Conservation (phyloP, 2,797 vertebrate species). For the Melanotaenia parkinsoni region DNA sequence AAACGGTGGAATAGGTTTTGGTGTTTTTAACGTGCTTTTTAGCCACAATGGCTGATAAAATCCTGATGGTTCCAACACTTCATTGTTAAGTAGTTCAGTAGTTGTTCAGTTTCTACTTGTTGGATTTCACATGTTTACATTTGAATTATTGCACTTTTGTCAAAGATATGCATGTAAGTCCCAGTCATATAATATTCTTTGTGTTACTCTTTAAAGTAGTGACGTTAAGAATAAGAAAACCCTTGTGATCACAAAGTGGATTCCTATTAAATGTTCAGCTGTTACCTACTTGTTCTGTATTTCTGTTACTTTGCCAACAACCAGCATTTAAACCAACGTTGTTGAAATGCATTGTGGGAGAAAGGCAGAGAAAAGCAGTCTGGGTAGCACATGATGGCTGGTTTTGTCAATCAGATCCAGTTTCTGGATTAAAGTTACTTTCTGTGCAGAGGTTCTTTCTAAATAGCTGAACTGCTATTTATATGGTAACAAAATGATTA, state of each 20-base stretch:
- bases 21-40: neutral
- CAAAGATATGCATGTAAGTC: constrained; percentile 34
- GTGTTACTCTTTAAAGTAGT: constrained; percentile 8
- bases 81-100: neutral
- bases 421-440: constrained; percentile 34
- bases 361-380: constrained; percentile 9
- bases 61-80: neutral
- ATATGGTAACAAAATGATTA: constrained; percentile 46
- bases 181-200: constrained; percentile 12
- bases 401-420: constrained; percentile 20
- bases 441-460: constrained; percentile 40
- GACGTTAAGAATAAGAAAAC: constrained; percentile 10
- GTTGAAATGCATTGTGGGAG: neutral
- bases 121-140: constrained; percentile 26
- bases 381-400: constrained; percentile 21
- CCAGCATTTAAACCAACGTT: constrained; percentile 10
- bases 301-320: neutral
- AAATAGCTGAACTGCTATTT: constrained; percentile 46
- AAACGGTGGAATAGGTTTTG: too few relatives aligned
- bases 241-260: neutral
- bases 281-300: neutral
- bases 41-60: constrained; percentile 28
- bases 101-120: neutral
- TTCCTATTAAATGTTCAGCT: constrained; percentile 19
- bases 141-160: constrained; percentile 66